These are phyloP conservation scores for Leptopilina myrica DNA, from an alignment of 2,888 invertebrate species.

Conservation along the genomic window DNA sequence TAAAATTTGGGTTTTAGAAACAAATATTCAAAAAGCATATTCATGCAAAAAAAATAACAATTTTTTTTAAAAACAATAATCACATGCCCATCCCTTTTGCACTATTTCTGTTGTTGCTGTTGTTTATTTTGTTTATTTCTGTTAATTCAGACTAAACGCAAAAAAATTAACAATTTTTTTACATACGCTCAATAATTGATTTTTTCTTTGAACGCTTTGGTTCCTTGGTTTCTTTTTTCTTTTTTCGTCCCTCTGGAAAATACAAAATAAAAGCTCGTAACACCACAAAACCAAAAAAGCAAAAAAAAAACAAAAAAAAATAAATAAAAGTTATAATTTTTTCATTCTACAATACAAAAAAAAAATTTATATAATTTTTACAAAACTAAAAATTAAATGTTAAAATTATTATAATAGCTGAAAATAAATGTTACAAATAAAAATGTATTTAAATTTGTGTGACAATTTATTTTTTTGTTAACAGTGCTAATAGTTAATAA, in stretches of 20 bases:
- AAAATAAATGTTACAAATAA: too few species aligned
- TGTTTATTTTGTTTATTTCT: neutral
- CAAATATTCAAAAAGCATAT: neutral
- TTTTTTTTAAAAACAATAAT: neutral
- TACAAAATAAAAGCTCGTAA: slow-evolving; percentile 42
- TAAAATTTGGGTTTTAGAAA: neutral
- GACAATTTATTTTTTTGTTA: too few species aligned
- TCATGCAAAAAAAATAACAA: neutral
- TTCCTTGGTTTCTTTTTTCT: slow-evolving; percentile 35
- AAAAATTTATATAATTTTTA: neutral
- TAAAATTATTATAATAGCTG: too few species aligned
- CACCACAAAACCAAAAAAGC: slow-evolving; percentile 10
- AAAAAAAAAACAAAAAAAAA: neutral
- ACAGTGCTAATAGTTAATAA: too few species aligned
- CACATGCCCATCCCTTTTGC: slow-evolving; percentile 25
- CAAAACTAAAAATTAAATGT: too few species aligned
- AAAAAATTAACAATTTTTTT: neutral
- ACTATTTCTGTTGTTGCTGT: neutral
- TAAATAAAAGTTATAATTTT: too few species aligned
- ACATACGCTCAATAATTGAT: slow-evolving; percentile 35
- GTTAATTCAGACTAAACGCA: slow-evolving; percentile 5
- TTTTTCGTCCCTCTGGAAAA: slow-evolving; percentile 35
- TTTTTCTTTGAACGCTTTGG: slow-evolving; percentile 32
- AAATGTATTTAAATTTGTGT: too few species aligned
- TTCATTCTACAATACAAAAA: neutral